Percentiles rank a stretch among this genome's conserved stretches.
phyloP scores from a whole-genome alignment of 2,113 vertebrate genomes.

The Vulpes vulpes region DNA sequence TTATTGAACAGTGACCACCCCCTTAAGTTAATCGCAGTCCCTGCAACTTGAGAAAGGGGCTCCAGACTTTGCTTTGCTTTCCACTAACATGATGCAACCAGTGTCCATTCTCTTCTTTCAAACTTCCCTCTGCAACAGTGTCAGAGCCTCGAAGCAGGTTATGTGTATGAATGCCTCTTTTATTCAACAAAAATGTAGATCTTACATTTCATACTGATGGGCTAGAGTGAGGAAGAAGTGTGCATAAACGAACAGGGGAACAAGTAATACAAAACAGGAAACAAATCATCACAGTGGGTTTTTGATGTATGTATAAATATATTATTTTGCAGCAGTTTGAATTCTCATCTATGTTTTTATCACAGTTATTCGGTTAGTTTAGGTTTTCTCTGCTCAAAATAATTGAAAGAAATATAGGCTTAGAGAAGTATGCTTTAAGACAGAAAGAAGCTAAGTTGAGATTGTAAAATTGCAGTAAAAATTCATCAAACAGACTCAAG shows the following conservation, averaged over 20 bases:
- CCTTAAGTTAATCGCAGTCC: not conserved
- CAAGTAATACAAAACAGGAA: conserved; percentile 11
- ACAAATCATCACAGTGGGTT: not conserved
- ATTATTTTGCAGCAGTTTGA: not conserved
- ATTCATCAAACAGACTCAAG: not conserved
- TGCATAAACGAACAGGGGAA: not conserved
- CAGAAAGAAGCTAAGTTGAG: not conserved
- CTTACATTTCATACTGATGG: not conserved
- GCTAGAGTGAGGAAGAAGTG: not conserved
- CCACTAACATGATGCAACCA: not conserved
- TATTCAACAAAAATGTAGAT: not conserved
- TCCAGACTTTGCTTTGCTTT: not conserved
- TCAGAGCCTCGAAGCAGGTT: not conserved
- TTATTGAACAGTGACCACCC: not conserved
- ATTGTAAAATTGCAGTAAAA: not conserved
- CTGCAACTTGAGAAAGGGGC: not conserved
- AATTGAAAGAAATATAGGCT: not conserved
- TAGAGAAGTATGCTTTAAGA: not conserved
- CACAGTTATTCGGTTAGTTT: not conserved
- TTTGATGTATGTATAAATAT: not conserved
- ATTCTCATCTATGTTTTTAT: not conserved
- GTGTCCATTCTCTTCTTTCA: not conserved
- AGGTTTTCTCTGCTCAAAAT: not conserved
- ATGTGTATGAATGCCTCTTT: not conserved
- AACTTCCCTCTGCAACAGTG: not conserved